phyloP scores from a whole-genome alignment of 2,113 vertebrate genomes.

The Acanthochromis polyacanthus region DNA sequence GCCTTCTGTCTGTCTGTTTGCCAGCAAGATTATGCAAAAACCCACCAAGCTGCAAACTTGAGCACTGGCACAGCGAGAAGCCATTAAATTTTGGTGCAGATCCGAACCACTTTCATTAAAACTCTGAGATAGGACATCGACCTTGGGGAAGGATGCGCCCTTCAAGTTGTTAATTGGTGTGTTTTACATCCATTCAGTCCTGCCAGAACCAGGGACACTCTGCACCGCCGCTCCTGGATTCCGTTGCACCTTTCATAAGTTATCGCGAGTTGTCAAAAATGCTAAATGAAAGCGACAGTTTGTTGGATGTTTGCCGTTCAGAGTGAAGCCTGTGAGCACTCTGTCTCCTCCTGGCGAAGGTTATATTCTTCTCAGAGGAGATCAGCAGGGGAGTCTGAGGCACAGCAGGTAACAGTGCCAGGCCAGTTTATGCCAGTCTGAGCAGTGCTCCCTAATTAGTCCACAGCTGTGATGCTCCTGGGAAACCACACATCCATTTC shows the following conservation, averaged over 20 bases:
- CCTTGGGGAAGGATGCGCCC: no score
- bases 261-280: slow-evolving; percentile 18
- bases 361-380: slow-evolving; percentile 61
- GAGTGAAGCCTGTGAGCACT: slow-evolving; percentile 25
- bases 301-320: slow-evolving; percentile 29
- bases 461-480: slow-evolving; percentile 71
- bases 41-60: no score
- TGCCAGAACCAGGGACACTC: neutral
- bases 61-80: no score
- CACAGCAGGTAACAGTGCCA: slow-evolving; percentile 63
- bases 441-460: slow-evolving; percentile 69
- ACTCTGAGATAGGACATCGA: no score
- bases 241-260: neutral
- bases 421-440: slow-evolving; percentile 49
- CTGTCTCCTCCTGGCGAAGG: slow-evolving; percentile 60
- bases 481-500: slow-evolving; percentile 56
- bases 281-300: slow-evolving; percentile 26
- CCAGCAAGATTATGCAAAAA: no score
- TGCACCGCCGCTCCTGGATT: no score
- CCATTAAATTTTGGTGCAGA: no score
- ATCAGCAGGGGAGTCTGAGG: slow-evolving; percentile 39
- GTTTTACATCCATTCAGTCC: slow-evolving; percentile 3
- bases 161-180: neutral
- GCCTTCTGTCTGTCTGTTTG: no score
- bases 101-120: no score